Conservation (phyloP, 2,113 vertebrate species). For the Arizona elegans region DNA sequence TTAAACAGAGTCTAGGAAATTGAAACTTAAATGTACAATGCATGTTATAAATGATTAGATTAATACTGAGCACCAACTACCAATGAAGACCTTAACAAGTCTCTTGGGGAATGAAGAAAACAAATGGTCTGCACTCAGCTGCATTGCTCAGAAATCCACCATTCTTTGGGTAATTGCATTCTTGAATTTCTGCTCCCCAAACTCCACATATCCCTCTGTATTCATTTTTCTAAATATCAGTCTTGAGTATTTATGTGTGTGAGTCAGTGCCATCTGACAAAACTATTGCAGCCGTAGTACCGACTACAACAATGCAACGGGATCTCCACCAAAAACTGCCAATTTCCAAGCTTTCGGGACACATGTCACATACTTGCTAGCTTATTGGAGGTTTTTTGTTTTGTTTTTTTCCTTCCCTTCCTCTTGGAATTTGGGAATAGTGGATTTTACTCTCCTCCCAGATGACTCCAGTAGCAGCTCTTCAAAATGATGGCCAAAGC, state of each 20-base stretch:
- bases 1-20: neutral
- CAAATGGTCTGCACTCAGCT: neutral
- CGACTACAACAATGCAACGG: neutral
- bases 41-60: neutral
- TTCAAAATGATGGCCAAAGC: neutral
- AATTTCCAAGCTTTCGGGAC: neutral
- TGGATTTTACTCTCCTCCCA: neutral
- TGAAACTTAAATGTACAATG: neutral
- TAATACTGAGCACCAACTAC: neutral
- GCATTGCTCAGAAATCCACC: neutral
- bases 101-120: neutral
- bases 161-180: neutral
- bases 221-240: neutral
- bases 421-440: neutral
- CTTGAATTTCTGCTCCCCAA: neutral
- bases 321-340: neutral
- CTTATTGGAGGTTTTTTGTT: neutral
- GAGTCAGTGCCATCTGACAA: neutral
- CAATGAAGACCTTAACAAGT: neutral
- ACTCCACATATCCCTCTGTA: neutral
- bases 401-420: fast-evolving
- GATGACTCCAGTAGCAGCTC: neutral
- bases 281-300: neutral
- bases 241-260: neutral
- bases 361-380: neutral